Evolutionary conservation across 1,140 invertebrate species (phyloP), one percentile per base, ranked within the genome.

Genomic region (Periplaneta americana): DNA sequence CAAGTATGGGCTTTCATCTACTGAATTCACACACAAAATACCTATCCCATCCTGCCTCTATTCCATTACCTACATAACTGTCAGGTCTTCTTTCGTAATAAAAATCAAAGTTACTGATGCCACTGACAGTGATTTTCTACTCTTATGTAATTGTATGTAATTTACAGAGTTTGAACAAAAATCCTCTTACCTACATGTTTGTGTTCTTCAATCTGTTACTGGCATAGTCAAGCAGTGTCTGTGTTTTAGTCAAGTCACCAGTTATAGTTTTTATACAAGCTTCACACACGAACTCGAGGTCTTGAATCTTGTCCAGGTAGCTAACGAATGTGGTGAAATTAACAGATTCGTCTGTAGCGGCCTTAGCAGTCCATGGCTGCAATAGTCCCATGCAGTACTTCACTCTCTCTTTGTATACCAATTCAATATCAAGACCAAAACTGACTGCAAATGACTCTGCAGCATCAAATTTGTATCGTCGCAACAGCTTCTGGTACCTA

Each of bases 381-480:
- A 89, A 83, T 75, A 86, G 83, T 76, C 85, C 82, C 39, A 88
- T 84, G 4, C 88, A 74, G 13, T 85, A 82, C 39, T 85, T 82
- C 35, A 87, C 86, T 83, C 88, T 87, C 48, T 86, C 86, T 78
- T 83, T 85, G 80, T 87, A 86, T 76, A 90, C 86, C 11, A 81
- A 74, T 83, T 87, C 87, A 39, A 85, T 81, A 79, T 87, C 83
- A n/a, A 90, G 84, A 75, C 83, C 83, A 84, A 87, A 88, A 79
- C 86, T 86, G n/a, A 39, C 80, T 3, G 88, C 89, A 84, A 89
- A 89, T 35, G 80, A 82, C 83, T 87, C 85, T 18, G 89, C 89
- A 84, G 87, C 86, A 31, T 87, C 84, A 80, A 88, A 89, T 83
- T 88, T 87, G 35, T 83, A 82, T 79, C 84, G 84, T 80, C 84